These are phyloP conservation scores for Anolis apletophallus DNA, from an alignment of 2,797 vertebrate species.

Conservation along the genomic window DNA sequence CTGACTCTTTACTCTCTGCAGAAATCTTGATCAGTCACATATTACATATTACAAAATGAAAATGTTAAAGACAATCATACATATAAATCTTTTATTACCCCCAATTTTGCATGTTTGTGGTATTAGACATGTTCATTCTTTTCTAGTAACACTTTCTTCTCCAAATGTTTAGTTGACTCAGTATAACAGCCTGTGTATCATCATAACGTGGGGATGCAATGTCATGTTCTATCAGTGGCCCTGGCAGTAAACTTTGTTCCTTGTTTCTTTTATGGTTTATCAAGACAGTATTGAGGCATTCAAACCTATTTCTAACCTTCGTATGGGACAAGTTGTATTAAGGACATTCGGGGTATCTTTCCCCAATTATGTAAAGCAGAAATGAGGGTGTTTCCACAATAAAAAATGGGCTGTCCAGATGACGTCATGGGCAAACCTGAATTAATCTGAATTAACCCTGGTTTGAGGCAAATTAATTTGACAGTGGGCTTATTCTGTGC, in stretches of 20 bases:
- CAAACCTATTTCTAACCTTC: not conserved
- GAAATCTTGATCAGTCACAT: no score
- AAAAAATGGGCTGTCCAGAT: no score
- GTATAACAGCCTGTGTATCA: not conserved
- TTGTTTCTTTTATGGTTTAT: not conserved
- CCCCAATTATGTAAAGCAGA: not conserved
- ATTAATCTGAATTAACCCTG: no score
- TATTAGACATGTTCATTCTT: not conserved
- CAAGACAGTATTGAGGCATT: rapidly evolving
- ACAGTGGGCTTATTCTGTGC: no score
- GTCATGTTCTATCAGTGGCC: no score
- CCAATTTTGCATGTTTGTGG: not conserved
- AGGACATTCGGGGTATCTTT: not conserved
- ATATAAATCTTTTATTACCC: no score
- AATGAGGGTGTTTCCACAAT: no score
- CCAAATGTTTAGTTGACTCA: not conserved
- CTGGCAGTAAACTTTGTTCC: not conserved
- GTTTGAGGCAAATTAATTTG: no score
- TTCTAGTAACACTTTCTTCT: rapidly evolving
- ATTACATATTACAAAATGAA: no score
- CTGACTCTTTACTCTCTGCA: no score
- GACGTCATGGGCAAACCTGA: no score
- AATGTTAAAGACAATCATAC: no score
- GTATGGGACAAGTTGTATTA: not conserved
- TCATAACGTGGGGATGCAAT: not conserved